A percentile compares a stretch with the other conserved stretches of the same genome.
These are phyloP conservation scores for Sthenelais limicola DNA, from an alignment of 2,888 invertebrate genomes.

Conservation along the genomic window DNA sequence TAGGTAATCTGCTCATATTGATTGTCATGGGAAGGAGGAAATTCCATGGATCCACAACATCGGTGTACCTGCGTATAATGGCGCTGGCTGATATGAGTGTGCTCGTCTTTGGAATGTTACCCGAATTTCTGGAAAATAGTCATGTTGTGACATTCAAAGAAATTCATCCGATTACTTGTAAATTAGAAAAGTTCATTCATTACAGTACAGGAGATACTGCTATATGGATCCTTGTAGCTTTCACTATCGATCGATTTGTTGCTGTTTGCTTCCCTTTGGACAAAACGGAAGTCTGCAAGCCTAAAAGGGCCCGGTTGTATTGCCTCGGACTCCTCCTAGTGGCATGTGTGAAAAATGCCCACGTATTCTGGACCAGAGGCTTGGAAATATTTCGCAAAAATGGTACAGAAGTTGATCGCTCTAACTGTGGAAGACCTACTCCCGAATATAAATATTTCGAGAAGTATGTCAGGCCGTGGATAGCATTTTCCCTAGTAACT, in stretches of 20 bases:
- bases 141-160: constrained; percentile 46
- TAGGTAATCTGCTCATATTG: constrained; percentile 53
- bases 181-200: constrained; percentile 63
- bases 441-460: constrained; percentile 50
- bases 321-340: constrained; percentile 50
- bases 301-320: constrained; percentile 54
- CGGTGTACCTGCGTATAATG: constrained; percentile 52
- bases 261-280: constrained; percentile 63
- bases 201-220: constrained; percentile 62
- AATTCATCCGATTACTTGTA: constrained; percentile 54
- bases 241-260: constrained; percentile 65
- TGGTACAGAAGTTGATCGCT: not conserved
- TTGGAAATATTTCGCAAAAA: constrained; percentile 49
- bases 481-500: constrained; percentile 50
- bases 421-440: constrained; percentile 47
- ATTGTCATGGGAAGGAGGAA: constrained; percentile 49
- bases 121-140: constrained; percentile 52
- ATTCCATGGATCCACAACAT: constrained; percentile 52
- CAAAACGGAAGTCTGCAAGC: constrained; percentile 57
- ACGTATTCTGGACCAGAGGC: constrained; percentile 63
- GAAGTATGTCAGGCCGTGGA: constrained; percentile 52
- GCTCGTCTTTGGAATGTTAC: constrained; percentile 53
- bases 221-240: constrained; percentile 65
- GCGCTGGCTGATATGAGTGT: constrained; percentile 52
- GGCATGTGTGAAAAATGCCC: constrained; percentile 58